phyloP scores from a whole-genome alignment of 2,888 invertebrate species.

The Melanostoma scalare region DNA sequence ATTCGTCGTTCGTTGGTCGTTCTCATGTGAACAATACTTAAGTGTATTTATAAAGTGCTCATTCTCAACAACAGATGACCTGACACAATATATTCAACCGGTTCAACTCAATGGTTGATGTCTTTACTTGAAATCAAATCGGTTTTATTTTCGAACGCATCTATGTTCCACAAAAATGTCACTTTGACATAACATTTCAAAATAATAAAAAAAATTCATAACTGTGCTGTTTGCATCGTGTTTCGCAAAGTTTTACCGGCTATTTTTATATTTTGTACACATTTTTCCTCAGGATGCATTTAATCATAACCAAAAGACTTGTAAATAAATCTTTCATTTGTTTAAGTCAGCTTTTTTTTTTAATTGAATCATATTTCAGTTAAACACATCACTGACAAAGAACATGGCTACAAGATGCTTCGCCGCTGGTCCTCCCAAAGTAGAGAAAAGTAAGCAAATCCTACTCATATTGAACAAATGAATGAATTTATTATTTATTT shows the following conservation, averaged over 20 bases:
- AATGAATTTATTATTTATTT: conserved; percentile 5
- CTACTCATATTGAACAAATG: neutral
- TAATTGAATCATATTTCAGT: conserved; percentile 37
- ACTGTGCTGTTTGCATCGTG: conserved; percentile 42
- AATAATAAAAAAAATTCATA: neutral
- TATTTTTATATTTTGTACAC: conserved; percentile 35
- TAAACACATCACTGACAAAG: conserved; percentile 16
- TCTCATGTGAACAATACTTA: no score
- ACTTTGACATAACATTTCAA: neutral
- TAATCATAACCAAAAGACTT: conserved; percentile 36
- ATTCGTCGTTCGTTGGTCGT: no score
- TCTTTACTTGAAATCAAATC: neutral
- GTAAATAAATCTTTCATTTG: conserved; percentile 27
- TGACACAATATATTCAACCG: neutral
- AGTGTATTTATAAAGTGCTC: no score
- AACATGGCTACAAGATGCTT: conserved; percentile 28
- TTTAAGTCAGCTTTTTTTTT: neutral
- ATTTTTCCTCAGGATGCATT: conserved; percentile 43
- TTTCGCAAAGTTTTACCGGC: neutral
- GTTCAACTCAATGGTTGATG: neutral
- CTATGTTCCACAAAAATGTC: conserved; percentile 14
- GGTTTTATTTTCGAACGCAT: neutral
- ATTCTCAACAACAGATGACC: neutral
- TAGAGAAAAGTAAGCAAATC: conserved; percentile 77
- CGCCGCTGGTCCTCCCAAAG: conserved; percentile 69